Evolutionary conservation across 2,888 invertebrate species (phyloP).

Genomic region (Brachypterus glaber): DNA sequence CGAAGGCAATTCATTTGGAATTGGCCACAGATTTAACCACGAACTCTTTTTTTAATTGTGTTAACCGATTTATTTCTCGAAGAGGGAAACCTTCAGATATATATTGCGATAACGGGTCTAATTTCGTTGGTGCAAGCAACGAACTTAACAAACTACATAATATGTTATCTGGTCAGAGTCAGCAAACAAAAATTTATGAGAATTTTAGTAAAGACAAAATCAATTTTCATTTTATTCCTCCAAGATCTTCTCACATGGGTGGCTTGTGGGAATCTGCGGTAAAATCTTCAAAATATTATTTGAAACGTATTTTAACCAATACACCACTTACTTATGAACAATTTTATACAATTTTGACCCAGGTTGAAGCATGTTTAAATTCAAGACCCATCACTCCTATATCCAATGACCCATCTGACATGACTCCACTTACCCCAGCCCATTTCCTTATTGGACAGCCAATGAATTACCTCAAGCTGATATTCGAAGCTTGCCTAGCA

Average conservation of each 20-base stretch:
- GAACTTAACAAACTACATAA: slow-evolving; percentile 5
- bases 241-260: slow-evolving; percentile 6
- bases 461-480: background rate
- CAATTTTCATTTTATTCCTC: slow-evolving; percentile 3
- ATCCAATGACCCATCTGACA: slow-evolving; percentile 4
- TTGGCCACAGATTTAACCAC: slow-evolving; percentile 10
- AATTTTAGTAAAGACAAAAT: slow-evolving; percentile 1
- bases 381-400: slow-evolving; percentile 5
- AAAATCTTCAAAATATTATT: slow-evolving; percentile 6
- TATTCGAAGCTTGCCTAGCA: background rate
- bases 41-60: slow-evolving; percentile 7
- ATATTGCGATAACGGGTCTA: slow-evolving; percentile 7
- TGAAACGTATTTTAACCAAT: slow-evolving; percentile 4
- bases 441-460: slow-evolving; percentile 11
- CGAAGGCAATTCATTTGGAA: slow-evolving; percentile 4
- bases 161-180: background rate
- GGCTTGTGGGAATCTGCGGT: slow-evolving; percentile 5
- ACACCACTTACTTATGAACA: slow-evolving; percentile 1
- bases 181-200: slow-evolving; percentile 3
- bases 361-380: slow-evolving; percentile 8
- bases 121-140: slow-evolving; percentile 10
- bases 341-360: slow-evolving; percentile 4
- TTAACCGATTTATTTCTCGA: slow-evolving; percentile 9
- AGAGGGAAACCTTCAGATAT: slow-evolving; percentile 8
- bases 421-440: slow-evolving; percentile 6